Conservation (phyloP, 2,797 vertebrate species). For the Pelodytes ibericus region DNA sequence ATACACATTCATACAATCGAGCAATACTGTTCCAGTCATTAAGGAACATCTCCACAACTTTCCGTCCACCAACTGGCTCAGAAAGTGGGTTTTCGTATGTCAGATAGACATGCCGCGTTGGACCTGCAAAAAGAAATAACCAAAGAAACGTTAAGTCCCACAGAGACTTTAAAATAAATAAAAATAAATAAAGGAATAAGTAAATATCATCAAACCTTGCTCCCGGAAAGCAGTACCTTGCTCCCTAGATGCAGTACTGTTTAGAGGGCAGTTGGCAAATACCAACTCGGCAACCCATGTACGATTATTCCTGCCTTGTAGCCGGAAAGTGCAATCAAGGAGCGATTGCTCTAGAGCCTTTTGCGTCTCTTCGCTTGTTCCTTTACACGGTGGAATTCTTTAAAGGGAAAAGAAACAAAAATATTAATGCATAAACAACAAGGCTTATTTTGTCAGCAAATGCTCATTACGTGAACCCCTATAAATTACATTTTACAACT, state of each 20-base stretch:
- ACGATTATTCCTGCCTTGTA: constrained; percentile 97
- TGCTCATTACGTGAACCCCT: too few species aligned
- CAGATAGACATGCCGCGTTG: constrained; percentile 93
- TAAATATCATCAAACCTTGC: neutral
- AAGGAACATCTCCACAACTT: constrained; percentile 98
- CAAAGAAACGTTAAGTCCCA: neutral
- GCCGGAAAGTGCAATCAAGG: constrained; percentile 94
- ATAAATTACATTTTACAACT: too few species aligned
- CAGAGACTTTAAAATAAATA: neutral
- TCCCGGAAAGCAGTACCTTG: constrained; percentile 77
- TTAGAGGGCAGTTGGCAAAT: constrained; percentile 94
- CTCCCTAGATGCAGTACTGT: constrained; percentile 91
- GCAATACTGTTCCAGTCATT: constrained; percentile 97
- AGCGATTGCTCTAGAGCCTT: constrained; percentile 91
- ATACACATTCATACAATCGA: constrained; percentile 93
- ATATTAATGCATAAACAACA: neutral
- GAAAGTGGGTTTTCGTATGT: constrained; percentile 96
- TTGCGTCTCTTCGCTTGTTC: constrained; percentile 89
- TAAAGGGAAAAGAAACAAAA: constrained; percentile 35
- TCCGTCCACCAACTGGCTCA: constrained; percentile 94
- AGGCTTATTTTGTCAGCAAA: too few species aligned
- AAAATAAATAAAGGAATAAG: neutral
- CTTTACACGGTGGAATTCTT: constrained; percentile 93
- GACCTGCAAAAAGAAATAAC: constrained; percentile 71
- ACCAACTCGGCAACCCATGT: constrained; percentile 97